Evolutionary conservation across 2,888 invertebrate genomes (phyloP), one percentile per base, ranked within the genome.

Genomic region (Phorcus lineatus): DNA sequence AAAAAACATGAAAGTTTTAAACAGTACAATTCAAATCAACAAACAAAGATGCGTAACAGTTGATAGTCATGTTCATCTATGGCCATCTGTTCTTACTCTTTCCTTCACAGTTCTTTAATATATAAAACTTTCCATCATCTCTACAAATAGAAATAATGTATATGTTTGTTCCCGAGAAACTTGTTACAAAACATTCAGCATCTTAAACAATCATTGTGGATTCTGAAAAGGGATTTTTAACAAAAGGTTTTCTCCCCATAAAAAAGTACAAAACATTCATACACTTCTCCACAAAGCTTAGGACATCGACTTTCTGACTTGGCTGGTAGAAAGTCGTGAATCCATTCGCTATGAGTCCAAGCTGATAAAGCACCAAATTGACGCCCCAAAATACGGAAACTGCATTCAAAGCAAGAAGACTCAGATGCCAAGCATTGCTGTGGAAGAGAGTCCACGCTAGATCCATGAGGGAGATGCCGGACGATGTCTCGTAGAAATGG

Each of bases 211-310:
- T 53, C 40, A 7, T 70, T 19, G 22, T 67, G 13, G 17, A 22
- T 47, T 28, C 13, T 28, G 75, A 31, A 74, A 74, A 75, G 7
- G 89, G 88, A 80, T 90, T 90, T 16, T 82, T 81, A 16, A 86
- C 86, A 86, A 85, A 89, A 0, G 86, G 82, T 53, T 82, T 76
- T 75, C 85, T 88, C 17, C 88, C 88, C 16, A 86, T 75, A 52
- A 92, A 57, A 82, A 92, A 92, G 79, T 88, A 84, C 0, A 90
- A n/a, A 76, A 90, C 80, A 81, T 92, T 92, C 76, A 86, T 77
- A 3, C 90, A 31, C 78, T 88, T 86, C 82, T 92, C 90, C 7
- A 77, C 80, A 0, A 79, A 47, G 0, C 88, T 86, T 40, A 91
- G 81, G 1, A 83, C 84, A 47, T 82, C 81, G 6, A 80, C 80